Evolutionary conservation across 1,140 invertebrate species (phyloP), one percentile per base, ranked within the genome.

Genomic region (Whitmania pigra): DNA sequence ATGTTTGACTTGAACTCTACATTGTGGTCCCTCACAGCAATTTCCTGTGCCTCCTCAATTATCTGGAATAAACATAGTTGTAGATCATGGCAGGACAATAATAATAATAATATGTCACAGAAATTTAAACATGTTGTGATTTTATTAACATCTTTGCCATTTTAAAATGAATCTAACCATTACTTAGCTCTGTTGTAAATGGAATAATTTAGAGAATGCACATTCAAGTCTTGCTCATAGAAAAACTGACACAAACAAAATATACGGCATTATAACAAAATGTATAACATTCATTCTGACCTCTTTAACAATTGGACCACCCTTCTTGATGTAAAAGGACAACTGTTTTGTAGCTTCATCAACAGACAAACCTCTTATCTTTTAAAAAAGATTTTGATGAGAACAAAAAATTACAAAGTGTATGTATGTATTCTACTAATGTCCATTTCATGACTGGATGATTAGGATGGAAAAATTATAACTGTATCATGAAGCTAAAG

Each of bases 1-100:
- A 98, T 84, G 84, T 97, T 97, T 78, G 89, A 94, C 79, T 88
- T 89, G 82, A 88, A 98, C 84, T 97, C 94, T 43, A 97, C 92
- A 86, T 95, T 90, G 78, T 97, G 93, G 36, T 90, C 80, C 76
- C 88, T 86, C 2, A 96, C 87, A 66, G 94, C 94, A 74, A 92
- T 80, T 77, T 90, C 86, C 79, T 92, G 90, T 5, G 94, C 94
- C 86, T 97, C 94, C 74, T 75, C 70, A 18, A 80, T 67, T 29
- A 77, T 75, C 79, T 81, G 66, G 20, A 75, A 76, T 68, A 75
- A 49, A 49, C 43, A 49, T 11, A 69, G n/a, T 49, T 25, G 29
- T n/a, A 70, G 69, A 17, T 6, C 11, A 18, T 13, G 4, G 4
- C 17, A 71, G 71, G 9, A n/a, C 15, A 7, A 29, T 22, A 9